A percentile compares a stretch with the other conserved stretches of the same genome.
phyloP scores from a whole-genome alignment of 1,140 invertebrate species.

The Heliconius melpomene region DNA sequence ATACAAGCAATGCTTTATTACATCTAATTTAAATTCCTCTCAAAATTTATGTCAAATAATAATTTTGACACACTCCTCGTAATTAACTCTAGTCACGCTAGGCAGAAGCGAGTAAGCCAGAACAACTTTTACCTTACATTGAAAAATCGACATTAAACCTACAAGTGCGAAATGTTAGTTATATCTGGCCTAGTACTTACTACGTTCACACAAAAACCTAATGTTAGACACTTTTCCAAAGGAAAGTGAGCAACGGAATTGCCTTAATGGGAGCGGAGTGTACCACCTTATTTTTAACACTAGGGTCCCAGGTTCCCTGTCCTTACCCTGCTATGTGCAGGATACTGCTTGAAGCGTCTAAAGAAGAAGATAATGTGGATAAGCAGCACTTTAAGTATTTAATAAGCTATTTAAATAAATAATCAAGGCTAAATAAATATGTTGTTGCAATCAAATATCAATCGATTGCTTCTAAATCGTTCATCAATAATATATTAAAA shows the following conservation, averaged over 20 bases:
- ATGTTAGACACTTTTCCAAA: too few relatives aligned
- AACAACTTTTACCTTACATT: slow-evolving; percentile 33
- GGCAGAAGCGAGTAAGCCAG: slow-evolving; percentile 10
- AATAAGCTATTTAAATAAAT: not conserved
- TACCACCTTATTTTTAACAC: too few relatives aligned
- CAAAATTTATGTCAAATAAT: slow-evolving; percentile 48
- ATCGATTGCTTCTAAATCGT: not conserved
- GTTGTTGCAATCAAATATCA: not conserved
- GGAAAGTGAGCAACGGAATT: too few relatives aligned
- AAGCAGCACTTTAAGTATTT: not conserved
- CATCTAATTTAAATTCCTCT: slow-evolving; percentile 48
- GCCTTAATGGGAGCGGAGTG: too few relatives aligned
- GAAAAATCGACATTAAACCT: slow-evolving; percentile 15
- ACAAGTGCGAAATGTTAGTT: not conserved
- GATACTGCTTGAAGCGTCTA: too few relatives aligned
- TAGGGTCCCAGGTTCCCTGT: too few relatives aligned
- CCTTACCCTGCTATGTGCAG: too few relatives aligned
- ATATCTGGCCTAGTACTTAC: not conserved
- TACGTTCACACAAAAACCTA: too few relatives aligned
- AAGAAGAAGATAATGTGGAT: not conserved
- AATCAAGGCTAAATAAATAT: not conserved
- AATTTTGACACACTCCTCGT: slow-evolving; percentile 56
- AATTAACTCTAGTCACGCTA: slow-evolving; percentile 54
- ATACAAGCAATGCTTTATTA: slow-evolving; percentile 17
- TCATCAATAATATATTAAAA: not conserved